phyloP scores from a whole-genome alignment of 2,888 invertebrate species.

The Loripinus fragilis region DNA sequence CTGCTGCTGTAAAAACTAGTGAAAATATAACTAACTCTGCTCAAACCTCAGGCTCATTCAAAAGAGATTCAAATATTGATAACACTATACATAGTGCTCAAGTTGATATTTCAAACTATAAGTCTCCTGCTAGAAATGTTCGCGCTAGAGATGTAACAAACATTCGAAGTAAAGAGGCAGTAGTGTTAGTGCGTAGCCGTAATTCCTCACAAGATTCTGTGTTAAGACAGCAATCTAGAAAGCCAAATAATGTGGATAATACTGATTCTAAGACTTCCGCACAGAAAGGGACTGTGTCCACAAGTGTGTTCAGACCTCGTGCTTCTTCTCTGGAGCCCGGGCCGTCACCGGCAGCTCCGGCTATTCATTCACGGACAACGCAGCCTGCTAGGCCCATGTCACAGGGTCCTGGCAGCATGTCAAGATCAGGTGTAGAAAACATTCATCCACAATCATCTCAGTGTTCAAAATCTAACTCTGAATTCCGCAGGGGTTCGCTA shows the following conservation, averaged over 20 bases:
- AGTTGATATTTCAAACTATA: conserved; percentile 32
- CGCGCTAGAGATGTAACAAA: conserved; percentile 10
- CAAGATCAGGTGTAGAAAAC: conserved; percentile 3
- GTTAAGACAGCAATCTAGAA: not conserved
- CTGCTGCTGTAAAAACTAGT: not conserved
- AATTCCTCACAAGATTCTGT: conserved; percentile 28
- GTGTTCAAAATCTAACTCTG: conserved; percentile 6
- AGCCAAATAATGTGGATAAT: not conserved
- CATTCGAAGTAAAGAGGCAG: not conserved
- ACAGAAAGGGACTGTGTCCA: not conserved
- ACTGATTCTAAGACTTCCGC: not conserved
- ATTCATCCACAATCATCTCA: conserved; percentile 20
- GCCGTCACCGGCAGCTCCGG: conserved; percentile 15
- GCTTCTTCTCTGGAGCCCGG: conserved; percentile 53
- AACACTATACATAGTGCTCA: conserved; percentile 48
- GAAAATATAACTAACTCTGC: conserved; percentile 2
- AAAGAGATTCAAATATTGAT: conserved; percentile 22
- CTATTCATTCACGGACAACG: conserved; percentile 27
- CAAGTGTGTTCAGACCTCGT: conserved; percentile 49
- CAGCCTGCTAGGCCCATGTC: conserved; percentile 26
- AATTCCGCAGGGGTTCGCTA: conserved; percentile 22
- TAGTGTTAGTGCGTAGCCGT: conserved; percentile 19
- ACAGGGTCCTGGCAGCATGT: conserved; percentile 45
- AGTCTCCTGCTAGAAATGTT: conserved; percentile 20
- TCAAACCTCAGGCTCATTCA: not conserved